Base-by-base conservation (phyloP, 2,113 vertebrate species). In the Thalassoma bifasciatum region DNA sequence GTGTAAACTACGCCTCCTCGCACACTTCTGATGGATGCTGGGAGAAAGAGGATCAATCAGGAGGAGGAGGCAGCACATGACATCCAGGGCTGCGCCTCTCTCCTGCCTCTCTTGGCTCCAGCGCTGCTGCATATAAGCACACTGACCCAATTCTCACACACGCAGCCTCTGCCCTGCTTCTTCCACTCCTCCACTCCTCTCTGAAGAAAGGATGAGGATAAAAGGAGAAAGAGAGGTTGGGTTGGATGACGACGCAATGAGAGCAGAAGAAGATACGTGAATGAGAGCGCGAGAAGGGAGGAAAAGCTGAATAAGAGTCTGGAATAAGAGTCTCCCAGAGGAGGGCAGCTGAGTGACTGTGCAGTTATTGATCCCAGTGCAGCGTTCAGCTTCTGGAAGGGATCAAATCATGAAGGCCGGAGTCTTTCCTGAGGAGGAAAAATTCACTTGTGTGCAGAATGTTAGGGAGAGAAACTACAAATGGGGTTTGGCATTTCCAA, bases 131-230 rank as follows among this genome's bases (percentile, higher is more conserved):
- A 90, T 70, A 77, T 76, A 85, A 89, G 84, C 84, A 84, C 78
- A 89, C 77, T 91, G 89, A 91, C 87, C 90, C 85, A 86, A 44
- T 91, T 90, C 87, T 63, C 17, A 21, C 60, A 60, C 76, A 53
- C 67, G 37, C 65, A 46, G n/a, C 21, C 60, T 58, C 1, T 1
- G 57, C 67, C 52, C 54, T 16, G 50, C 51, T 36, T 44, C 69
- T 42, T 61, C 37, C 21, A 7, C 58, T 74, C 19, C 14, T 5
- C 21, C 62, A 37, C 58, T 76, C 64, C 51, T 46, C 10, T 22
- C 49, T 68, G 72, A 65, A 60, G 34, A 17, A 10, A 14, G 40
- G 62, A 60, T 46, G 42, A 16, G 62, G 83, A 67, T 53, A 24
- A 23, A 61, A n/a, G 10, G n/a, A 49, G 17, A 19, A 49, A 19